Percentiles rank a stretch among this genome's conserved stretches.
Conservation (phyloP, 2,113 vertebrate species). For the Neoarius graeffei region DNA sequence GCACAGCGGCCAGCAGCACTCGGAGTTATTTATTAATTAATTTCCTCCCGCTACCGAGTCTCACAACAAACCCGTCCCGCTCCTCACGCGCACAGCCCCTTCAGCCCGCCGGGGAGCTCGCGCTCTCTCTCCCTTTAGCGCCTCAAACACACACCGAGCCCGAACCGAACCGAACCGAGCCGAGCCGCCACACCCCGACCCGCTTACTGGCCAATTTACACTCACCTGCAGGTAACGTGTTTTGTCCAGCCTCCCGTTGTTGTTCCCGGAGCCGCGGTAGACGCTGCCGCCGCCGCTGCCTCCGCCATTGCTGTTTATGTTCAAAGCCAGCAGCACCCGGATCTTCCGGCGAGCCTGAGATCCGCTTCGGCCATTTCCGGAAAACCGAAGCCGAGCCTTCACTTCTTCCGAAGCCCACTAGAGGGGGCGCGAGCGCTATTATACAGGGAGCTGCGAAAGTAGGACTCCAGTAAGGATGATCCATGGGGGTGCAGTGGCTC, state of each 20-base stretch:
- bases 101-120: conserved; percentile 46
- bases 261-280: conserved; percentile 68
- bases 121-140: conserved; percentile 32
- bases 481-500: no score
- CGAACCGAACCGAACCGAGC: no score
- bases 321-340: conserved; percentile 67
- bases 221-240: conserved; percentile 80
- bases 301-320: conserved; percentile 86
- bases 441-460: no score
- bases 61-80: no score
- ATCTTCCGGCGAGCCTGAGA: conserved; percentile 71
- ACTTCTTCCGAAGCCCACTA: background rate
- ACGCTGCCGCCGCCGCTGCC: conserved; percentile 77
- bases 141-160: background rate
- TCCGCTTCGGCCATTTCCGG: conserved; percentile 36
- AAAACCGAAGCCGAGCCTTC: background rate
- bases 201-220: background rate
- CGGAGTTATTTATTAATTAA: no score
- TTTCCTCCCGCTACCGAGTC: no score
- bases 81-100: background rate
- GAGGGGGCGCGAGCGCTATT: conserved; percentile 1
- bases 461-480: no score
- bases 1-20: no score
- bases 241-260: conserved; percentile 78
- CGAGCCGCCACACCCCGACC: background rate